phyloP scores from a whole-genome alignment of 2,113 vertebrate genomes.

The Jacana jacana region DNA sequence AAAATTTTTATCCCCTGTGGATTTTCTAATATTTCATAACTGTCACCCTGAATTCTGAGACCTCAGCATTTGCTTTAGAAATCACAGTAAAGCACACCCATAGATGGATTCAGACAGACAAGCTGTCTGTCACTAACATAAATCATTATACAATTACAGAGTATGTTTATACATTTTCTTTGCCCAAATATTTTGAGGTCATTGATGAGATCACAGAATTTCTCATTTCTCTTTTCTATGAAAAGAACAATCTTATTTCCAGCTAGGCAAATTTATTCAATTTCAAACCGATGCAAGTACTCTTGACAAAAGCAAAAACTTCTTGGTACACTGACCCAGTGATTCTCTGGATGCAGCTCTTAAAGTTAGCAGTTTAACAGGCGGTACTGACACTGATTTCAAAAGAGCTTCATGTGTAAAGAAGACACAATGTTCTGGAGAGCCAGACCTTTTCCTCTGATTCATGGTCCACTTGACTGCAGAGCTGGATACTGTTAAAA shows the following conservation, averaged over 20 bases:
- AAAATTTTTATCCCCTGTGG: conserved; percentile 45
- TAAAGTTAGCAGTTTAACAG: background rate
- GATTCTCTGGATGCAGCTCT: background rate
- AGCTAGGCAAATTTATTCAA: conserved; percentile 29
- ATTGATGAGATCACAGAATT: conserved; percentile 43
- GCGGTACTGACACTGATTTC: background rate
- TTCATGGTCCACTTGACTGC: background rate
- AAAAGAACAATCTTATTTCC: conserved; percentile 28
- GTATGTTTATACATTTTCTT: conserved; percentile 62
- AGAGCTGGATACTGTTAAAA: background rate
- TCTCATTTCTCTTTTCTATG: conserved; percentile 22
- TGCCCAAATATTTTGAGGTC: conserved; percentile 48
- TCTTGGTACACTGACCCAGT: background rate
- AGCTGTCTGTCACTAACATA: conserved; percentile 62
- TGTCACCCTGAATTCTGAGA: conserved; percentile 38
- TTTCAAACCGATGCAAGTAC: background rate
- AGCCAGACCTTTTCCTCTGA: background rate
- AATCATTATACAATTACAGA: conserved; percentile 64
- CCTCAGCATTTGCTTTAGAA: conserved; percentile 54
- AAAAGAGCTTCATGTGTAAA: background rate
- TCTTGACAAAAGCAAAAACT: background rate
- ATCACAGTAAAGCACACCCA: background rate
- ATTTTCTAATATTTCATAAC: conserved; percentile 48
- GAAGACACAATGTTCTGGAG: background rate
- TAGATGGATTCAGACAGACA: conserved; percentile 44